Evolutionary conservation across 2,113 vertebrate genomes (phyloP).

Genomic region (Numida meleagris): DNA sequence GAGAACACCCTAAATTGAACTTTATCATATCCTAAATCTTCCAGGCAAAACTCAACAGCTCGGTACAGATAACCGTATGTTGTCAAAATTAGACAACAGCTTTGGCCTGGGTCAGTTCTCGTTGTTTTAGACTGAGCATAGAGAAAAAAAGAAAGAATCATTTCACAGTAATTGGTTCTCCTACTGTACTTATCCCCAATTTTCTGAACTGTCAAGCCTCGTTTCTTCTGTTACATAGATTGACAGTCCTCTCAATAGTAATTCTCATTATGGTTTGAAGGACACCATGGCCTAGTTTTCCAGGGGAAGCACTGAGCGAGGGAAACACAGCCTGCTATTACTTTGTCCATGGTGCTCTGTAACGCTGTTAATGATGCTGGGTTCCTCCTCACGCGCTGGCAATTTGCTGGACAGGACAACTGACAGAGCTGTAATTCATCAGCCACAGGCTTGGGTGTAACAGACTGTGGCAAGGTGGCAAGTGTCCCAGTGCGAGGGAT

Average conservation of each 20-base stretch:
- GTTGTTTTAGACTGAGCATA: neutral
- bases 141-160: neutral
- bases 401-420: neutral
- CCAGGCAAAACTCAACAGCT: neutral
- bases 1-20: neutral
- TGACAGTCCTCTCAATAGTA: conserved; percentile 9
- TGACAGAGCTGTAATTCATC: conserved; percentile 38
- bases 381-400: neutral
- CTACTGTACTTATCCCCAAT: conserved; percentile 38
- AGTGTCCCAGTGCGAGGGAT: neutral
- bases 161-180: conserved; percentile 32
- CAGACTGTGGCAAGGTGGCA: neutral
- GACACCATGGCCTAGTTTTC: conserved; percentile 49
- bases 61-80: neutral
- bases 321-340: neutral
- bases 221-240: conserved; percentile 47
- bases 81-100: neutral
- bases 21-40: neutral
- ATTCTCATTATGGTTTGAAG: conserved; percentile 54
- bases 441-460: neutral
- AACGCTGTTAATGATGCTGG: neutral
- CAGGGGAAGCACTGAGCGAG: neutral
- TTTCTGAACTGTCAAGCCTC: conserved; percentile 55
- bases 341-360: neutral
- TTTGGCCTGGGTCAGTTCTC: neutral